Conservation (phyloP, 2,113 vertebrate genomes). For the Crocuta crocuta region DNA sequence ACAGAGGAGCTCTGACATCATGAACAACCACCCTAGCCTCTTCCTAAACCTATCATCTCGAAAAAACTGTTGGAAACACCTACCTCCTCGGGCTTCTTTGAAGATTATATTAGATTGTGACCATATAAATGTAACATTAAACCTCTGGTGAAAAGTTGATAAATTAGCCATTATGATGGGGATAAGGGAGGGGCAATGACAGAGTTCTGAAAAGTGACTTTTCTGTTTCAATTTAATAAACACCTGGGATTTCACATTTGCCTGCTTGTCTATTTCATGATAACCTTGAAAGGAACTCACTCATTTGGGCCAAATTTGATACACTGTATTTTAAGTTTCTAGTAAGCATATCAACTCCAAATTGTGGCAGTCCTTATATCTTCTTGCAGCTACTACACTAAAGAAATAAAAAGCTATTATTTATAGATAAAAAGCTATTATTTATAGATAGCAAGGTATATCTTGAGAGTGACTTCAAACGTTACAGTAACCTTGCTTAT, state of each 20-base stretch:
- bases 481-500: not conserved
- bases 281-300: conserved; percentile 49
- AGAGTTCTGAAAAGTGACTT: conserved; percentile 11
- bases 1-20: not conserved
- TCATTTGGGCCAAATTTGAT: conserved; percentile 44
- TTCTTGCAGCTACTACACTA: not conserved
- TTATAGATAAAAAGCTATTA: conserved; percentile 6
- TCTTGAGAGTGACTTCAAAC: conserved; percentile 64
- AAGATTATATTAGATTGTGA: not conserved
- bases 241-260: conserved; percentile 32
- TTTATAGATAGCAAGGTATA: not conserved
- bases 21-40: not conserved
- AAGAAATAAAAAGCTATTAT: conserved; percentile 2
- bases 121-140: not conserved
- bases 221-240: conserved; percentile 41
- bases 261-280: not conserved
- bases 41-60: not conserved
- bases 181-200: not conserved
- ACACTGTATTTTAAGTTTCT: conserved; percentile 58
- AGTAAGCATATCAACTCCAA: not conserved
- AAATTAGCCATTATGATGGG: not conserved
- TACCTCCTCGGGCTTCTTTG: not conserved
- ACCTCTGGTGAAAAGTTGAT: not conserved
- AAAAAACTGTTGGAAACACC: not conserved
- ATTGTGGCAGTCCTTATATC: not conserved